Evolutionary conservation across 2,797 vertebrate genomes (phyloP).

Genomic region (Coilia nasus): DNA sequence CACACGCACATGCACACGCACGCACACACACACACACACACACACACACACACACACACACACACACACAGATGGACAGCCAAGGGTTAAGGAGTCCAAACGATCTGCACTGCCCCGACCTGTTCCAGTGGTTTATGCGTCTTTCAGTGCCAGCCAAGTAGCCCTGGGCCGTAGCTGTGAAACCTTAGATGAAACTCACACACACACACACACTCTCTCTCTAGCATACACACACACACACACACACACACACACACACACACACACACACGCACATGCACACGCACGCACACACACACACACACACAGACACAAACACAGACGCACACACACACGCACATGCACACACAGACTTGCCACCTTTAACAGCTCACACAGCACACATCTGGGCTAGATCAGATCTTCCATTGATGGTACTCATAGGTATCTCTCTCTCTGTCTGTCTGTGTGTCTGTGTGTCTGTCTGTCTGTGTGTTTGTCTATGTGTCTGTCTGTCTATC

Average conservation of each 20-base stretch:
- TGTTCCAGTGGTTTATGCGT: slow-evolving; percentile 56
- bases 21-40: neutral
- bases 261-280: slow-evolving; percentile 6
- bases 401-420: neutral
- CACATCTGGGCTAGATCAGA: neutral
- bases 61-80: slow-evolving; percentile 32
- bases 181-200: slow-evolving; percentile 42
- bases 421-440: no score
- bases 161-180: slow-evolving; percentile 53
- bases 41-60: no score
- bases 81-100: slow-evolving; percentile 53
- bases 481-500: no score
- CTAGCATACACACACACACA: no score
- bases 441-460: no score
- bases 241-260: slow-evolving; percentile 21
- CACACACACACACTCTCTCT: slow-evolving; percentile 22
- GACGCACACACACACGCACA: neutral
- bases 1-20: no score
- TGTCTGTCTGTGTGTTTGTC: no score
- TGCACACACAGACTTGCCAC: neutral
- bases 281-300: slow-evolving; percentile 2
- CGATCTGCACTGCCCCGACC: slow-evolving; percentile 53
- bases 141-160: slow-evolving; percentile 53
- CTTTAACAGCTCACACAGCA: neutral
- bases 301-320: no score